These are phyloP conservation scores for Limenitis arthemis DNA, from an alignment of 2,888 invertebrate genomes.

Conservation along the genomic window DNA sequence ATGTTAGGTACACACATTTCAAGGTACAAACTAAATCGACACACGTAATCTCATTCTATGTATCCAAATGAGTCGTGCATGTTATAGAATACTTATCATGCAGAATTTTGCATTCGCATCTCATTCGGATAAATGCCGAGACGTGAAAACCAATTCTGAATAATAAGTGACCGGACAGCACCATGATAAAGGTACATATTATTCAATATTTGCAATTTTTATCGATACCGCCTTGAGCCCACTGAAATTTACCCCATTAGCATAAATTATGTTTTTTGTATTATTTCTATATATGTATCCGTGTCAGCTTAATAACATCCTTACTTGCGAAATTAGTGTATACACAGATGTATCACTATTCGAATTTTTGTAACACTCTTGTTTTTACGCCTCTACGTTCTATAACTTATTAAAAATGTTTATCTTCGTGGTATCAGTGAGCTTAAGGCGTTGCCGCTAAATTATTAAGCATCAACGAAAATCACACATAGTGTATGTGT, in stretches of 20 bases:
- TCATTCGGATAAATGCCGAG: conserved; percentile 68
- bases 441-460: background rate
- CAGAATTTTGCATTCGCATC: conserved; percentile 47
- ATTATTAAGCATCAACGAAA: background rate
- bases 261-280: no score
- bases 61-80: background rate
- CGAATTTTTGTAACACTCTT: no score
- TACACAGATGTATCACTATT: no score
- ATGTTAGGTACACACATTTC: conserved; percentile 1
- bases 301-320: no score
- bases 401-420: background rate
- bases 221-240: background rate
- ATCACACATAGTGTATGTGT: no score
- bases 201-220: background rate
- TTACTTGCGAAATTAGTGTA: no score
- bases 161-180: conserved; percentile 32
- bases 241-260: no score
- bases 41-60: conserved; percentile 1
- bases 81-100: conserved; percentile 29
- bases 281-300: no score
- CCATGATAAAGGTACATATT: background rate
- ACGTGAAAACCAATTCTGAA: conserved; percentile 49
- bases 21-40: no score
- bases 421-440: background rate
- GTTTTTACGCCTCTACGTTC: background rate